Evolutionary conservation across 2,888 invertebrate genomes (phyloP).

Genomic region (Sminthurinus aureus): DNA sequence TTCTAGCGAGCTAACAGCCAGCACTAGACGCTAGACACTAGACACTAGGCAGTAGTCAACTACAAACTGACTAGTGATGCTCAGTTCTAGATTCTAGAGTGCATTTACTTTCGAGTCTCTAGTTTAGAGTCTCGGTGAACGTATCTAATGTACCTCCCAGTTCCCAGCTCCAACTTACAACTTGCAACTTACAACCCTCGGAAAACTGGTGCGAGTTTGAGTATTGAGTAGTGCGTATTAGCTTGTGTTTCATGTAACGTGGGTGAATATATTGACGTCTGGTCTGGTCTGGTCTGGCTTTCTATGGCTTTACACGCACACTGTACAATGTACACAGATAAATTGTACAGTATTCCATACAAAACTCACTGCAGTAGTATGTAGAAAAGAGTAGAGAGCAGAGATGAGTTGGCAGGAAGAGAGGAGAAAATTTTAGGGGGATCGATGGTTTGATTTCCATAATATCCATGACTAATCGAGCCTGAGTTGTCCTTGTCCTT

Average conservation of each 20-base stretch:
- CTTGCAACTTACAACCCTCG: neutral
- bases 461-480: constrained; percentile 55
- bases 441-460: constrained; percentile 49
- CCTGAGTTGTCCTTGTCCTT: constrained; percentile 33
- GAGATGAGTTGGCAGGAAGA: constrained; percentile 35
- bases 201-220: neutral
- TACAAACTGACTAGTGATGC: neutral
- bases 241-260: neutral
- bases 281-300: neutral
- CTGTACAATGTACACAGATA: neutral
- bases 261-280: constrained; percentile 13
- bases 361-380: neutral
- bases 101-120: neutral
- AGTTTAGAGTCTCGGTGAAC: no score
- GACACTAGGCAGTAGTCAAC: neutral
- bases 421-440: constrained; percentile 9
- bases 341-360: neutral
- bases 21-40: neutral
- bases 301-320: no score
- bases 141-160: no score
- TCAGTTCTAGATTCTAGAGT: neutral
- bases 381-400: neutral
- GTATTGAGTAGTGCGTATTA: neutral
- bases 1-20: neutral
- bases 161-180: no score